A percentile compares a stretch with the other conserved stretches of the same genome.
Evolutionary conservation across 2,888 invertebrate genomes (phyloP).

Genomic region (Synergus laeviventris): DNA sequence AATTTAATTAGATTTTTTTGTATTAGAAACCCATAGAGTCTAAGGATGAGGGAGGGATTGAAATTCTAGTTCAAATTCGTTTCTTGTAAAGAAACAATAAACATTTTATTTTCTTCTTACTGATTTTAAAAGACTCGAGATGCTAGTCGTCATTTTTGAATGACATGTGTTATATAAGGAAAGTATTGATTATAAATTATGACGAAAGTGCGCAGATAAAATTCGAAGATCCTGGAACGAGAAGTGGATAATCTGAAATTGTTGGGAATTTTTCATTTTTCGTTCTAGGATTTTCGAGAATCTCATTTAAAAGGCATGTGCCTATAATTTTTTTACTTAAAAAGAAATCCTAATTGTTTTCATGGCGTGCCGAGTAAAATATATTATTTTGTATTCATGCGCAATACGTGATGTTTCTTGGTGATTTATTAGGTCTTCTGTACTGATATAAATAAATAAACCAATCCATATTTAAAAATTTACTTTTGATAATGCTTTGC

Average conservation of each 20-base stretch:
- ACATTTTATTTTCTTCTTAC: not conserved
- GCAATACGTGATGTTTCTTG: conserved; percentile 31
- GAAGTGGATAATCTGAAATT: not conserved
- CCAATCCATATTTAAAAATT: conserved; percentile 19
- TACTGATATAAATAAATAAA: conserved; percentile 35
- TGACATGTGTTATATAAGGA: conserved; percentile 30
- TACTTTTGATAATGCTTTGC: not conserved
- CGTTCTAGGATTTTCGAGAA: conserved; percentile 18
- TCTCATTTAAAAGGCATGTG: not conserved
- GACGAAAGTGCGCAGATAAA: conserved; percentile 15
- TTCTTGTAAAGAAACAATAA: not conserved
- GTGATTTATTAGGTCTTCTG: conserved; percentile 37
- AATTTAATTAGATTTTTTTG: not conserved
- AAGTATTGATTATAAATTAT: conserved; percentile 3
- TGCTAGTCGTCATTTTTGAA: conserved; percentile 33
- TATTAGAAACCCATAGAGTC: not conserved
- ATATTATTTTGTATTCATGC: conserved; percentile 37
- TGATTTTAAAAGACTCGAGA: conserved; percentile 28
- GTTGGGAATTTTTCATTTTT: conserved; percentile 10
- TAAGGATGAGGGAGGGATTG: not conserved
- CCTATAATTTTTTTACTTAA: conserved; percentile 10
- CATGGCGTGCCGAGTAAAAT: not conserved
- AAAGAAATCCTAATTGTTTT: conserved; percentile 15
- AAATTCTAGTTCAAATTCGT: not conserved
- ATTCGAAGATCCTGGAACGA: conserved; percentile 23